Base-by-base conservation (phyloP, 2,888 invertebrate genomes). In the Drosophila mulleri region DNA sequence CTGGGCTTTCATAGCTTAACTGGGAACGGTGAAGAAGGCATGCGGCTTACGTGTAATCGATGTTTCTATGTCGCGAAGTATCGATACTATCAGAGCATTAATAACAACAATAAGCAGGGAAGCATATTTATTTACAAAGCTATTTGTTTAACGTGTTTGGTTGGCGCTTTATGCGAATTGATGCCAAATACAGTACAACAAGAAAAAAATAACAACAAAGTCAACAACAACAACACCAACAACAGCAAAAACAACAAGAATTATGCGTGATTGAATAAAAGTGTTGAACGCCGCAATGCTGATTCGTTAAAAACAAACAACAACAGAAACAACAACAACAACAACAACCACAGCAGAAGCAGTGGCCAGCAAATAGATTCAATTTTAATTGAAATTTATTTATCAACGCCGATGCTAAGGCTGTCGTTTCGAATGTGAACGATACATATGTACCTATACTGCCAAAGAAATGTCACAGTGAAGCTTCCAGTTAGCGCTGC, bases 301-400 rank as follows among this genome's bases (percentile, higher is more conserved):
- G 32, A 44, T 32, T 52, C 29, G 52, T 61, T 39, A 58, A 16
- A 63, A 42, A 45, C 39, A 78, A 41, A 56, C 29, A 67, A 52
- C 29, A 77, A 29, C 62, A 64, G 60, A 48, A 63, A 20, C 47
- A 61, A 53, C 60, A 65, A 39, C 14, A 39, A n/a, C 39, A n/a
- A n/a, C n/a, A 5, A 60, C 18, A 54, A 45, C 35, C 50, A 1
- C 32, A 56, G 37, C 14, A 58, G 54, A 29, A 61, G 44, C 23
- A 52, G 45, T 44, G 59, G 54, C 32, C 68, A 67, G 42, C 60
- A 59, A n/a, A 78, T 69, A 65, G 74, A 67, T 72, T 74, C 54
- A 67, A 64, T 69, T 87, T 85, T 83, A 89, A 84, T 84, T 89
- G 76, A 89, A 84, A 89, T 87, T 84, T 89, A 84, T 84, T 86